These are phyloP conservation scores for Iphiclides podalirius DNA, from an alignment of 2,888 invertebrate species.

Conservation along the genomic window DNA sequence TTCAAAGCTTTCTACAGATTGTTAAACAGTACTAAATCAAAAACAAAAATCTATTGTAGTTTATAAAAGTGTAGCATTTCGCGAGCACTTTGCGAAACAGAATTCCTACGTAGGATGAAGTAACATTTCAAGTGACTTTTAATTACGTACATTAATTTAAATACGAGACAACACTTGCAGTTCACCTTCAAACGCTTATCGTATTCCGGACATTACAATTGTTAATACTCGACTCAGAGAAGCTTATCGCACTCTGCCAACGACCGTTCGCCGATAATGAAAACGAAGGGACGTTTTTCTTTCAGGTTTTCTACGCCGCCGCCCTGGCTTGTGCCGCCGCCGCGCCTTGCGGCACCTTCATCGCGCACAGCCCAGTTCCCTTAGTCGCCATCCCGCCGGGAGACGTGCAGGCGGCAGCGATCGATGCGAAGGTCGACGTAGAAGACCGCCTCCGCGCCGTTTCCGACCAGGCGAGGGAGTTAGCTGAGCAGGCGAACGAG, in stretches of 20 bases:
- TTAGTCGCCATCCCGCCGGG: constrained; percentile 55
- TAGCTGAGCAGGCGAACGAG: constrained; percentile 46
- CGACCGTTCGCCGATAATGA: constrained; percentile 1
- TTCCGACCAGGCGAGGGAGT: constrained; percentile 48
- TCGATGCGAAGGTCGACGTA: constrained; percentile 51
- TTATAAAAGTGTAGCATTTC: no score
- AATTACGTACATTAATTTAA: constrained; percentile 18
- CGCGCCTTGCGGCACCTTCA: constrained; percentile 47
- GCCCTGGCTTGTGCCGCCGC: constrained; percentile 57
- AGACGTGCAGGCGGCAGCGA: constrained; percentile 64
- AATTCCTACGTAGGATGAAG: constrained; percentile 2
- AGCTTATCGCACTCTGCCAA: not conserved
- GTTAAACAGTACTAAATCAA: no score
- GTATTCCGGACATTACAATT: constrained; percentile 20
- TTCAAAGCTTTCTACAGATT: no score
- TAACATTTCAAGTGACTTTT: constrained; percentile 12
- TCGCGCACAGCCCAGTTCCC: constrained; percentile 33
- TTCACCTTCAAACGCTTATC: constrained; percentile 12
- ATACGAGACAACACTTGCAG: constrained; percentile 13
- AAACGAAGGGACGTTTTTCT: constrained; percentile 2
- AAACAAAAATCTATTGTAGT: no score
- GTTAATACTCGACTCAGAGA: constrained; percentile 11
- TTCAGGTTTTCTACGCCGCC: constrained; percentile 55
- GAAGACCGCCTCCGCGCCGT: constrained; percentile 47
- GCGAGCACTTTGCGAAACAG: no score